phyloP scores from a whole-genome alignment of 2,797 vertebrate genomes.

The Sparus aurata region DNA sequence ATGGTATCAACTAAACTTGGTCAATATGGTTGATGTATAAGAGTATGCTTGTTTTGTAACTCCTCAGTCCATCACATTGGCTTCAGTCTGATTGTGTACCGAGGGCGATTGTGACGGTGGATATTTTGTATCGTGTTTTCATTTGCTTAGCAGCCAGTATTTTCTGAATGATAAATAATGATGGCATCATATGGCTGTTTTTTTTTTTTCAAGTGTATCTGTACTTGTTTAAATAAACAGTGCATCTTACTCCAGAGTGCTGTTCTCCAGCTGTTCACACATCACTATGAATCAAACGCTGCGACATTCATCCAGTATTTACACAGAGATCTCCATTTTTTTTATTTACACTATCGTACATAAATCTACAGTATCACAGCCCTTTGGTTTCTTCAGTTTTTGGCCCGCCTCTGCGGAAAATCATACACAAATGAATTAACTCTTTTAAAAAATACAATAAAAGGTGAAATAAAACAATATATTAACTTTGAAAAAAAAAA shows the following conservation, averaged over 20 bases:
- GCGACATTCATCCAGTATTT: slow-evolving; percentile 22
- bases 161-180: slow-evolving; percentile 24
- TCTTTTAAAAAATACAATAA: neutral
- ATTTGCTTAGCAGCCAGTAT: slow-evolving; percentile 48
- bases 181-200: slow-evolving; percentile 41
- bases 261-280: neutral
- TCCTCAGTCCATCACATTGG: neutral
- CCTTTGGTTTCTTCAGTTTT: slow-evolving; percentile 44
- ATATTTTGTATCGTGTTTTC: slow-evolving; percentile 21
- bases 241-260: neutral
- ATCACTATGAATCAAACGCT: neutral
- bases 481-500: slow-evolving; percentile 30
- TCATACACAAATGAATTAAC: slow-evolving; percentile 14
- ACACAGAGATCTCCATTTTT: slow-evolving; percentile 35
- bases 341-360: slow-evolving; percentile 65
- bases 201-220: slow-evolving; percentile 31
- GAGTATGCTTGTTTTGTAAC: neutral
- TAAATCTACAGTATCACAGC: slow-evolving; percentile 41
- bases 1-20: neutral
- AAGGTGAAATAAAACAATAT: slow-evolving; percentile 50
- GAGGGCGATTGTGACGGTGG: slow-evolving; percentile 1
- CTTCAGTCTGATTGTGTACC: slow-evolving; percentile 33
- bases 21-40: neutral
- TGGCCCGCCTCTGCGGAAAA: slow-evolving; percentile 25
- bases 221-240: slow-evolving; percentile 70